Conservation (phyloP, 2,113 vertebrate genomes). For the Microcebus murinus region DNA sequence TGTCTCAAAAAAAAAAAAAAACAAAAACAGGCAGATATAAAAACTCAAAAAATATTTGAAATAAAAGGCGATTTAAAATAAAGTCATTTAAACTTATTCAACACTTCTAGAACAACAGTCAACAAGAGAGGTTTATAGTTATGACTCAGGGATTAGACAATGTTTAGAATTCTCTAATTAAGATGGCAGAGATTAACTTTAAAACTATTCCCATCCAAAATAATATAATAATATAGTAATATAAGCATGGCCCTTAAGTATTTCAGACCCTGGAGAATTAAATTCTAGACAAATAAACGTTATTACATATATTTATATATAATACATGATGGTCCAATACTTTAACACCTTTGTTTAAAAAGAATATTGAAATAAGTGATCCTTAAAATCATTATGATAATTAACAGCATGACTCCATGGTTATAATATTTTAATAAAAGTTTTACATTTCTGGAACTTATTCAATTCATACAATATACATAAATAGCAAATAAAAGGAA, state of each 20-base stretch:
- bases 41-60: neutral
- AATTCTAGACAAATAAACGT: conserved; percentile 13
- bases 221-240: conserved; percentile 41
- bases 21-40: neutral
- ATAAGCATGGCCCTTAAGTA: neutral
- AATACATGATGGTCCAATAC: neutral
- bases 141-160: neutral
- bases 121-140: neutral
- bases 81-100: neutral
- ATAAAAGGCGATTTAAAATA: neutral
- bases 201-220: conserved; percentile 45
- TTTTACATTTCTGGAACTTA: conserved; percentile 63
- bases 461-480: conserved; percentile 51
- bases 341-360: conserved; percentile 25
- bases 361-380: conserved; percentile 51
- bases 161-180: conserved; percentile 45
- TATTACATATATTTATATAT: neutral
- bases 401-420: conserved; percentile 29
- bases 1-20: no score
- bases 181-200: conserved; percentile 24
- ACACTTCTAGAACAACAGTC: neutral
- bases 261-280: conserved; percentile 45
- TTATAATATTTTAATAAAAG: conserved; percentile 66
- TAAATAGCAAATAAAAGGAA: conserved; percentile 53
- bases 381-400: conserved; percentile 44